phyloP scores from a whole-genome alignment of 2,797 vertebrate species.

The Acanthornis magna region DNA sequence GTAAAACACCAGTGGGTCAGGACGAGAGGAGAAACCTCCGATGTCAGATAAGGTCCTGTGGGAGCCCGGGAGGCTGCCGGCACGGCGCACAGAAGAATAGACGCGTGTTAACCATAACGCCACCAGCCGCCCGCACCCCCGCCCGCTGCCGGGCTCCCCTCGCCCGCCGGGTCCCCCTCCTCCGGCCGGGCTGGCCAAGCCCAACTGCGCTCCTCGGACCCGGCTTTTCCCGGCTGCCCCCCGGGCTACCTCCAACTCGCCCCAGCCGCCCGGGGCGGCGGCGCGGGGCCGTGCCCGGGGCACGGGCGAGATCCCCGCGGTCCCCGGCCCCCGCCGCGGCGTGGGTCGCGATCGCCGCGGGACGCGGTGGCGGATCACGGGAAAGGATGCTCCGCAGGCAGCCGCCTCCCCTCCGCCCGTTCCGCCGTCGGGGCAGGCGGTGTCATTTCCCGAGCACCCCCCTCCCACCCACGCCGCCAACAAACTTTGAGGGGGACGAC shows the following conservation, averaged over 20 bases:
- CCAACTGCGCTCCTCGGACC: not conserved
- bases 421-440: constrained; percentile 23
- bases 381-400: not conserved
- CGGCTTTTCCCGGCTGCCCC: not conserved
- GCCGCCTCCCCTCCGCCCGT: not conserved
- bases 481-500: constrained; percentile 30
- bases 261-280: not conserved
- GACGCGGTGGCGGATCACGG: not conserved
- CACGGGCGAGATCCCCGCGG: not conserved
- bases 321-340: not conserved
- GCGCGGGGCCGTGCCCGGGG: not conserved
- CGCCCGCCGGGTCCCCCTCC: not conserved
- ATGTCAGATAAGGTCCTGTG: constrained; percentile 66
- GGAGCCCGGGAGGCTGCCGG: constrained; percentile 61
- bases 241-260: not conserved
- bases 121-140: constrained; percentile 8
- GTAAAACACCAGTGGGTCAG: constrained; percentile 41
- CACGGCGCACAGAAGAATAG: constrained; percentile 64
- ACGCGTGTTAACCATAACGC: constrained; percentile 32
- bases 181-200: not conserved
- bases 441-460: not conserved
- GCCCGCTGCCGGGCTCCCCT: not conserved
- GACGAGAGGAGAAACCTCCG: constrained; percentile 60
- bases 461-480: not conserved
- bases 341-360: not conserved